These are phyloP conservation scores for Siderastrea siderea DNA, from an alignment of 92 coral and sea anemone species.

Conservation along the genomic window DNA sequence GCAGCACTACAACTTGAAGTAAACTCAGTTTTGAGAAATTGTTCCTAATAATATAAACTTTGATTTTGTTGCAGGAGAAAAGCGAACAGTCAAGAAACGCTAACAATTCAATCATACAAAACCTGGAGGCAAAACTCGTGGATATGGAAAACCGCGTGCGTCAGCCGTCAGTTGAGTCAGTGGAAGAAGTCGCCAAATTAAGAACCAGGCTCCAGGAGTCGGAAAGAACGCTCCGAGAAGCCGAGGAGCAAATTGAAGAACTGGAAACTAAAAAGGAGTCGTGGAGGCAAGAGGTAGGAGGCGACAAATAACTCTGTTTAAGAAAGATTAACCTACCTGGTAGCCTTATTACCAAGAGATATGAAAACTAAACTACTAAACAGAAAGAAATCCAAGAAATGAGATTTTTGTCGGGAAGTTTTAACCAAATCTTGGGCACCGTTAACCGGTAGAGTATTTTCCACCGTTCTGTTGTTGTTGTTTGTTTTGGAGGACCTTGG, in stretches of 20 bases:
- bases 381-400: too few species aligned
- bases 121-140: slow-evolving; percentile 70
- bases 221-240: slow-evolving; percentile 61
- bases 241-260: slow-evolving; percentile 65
- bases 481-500: too few species aligned
- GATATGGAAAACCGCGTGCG: slow-evolving; percentile 75
- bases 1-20: too few species aligned
- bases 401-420: too few species aligned
- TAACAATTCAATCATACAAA: slow-evolving; percentile 62
- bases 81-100: slow-evolving; percentile 61
- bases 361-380: too few species aligned
- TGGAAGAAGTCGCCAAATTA: slow-evolving; percentile 55
- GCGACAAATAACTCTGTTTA: neutral
- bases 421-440: too few species aligned
- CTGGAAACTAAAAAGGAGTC: slow-evolving; percentile 76
- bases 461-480: too few species aligned
- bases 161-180: slow-evolving; percentile 65
- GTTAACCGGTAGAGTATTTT: too few species aligned
- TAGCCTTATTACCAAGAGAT: neutral
- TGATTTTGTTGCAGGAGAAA: slow-evolving; percentile 40
- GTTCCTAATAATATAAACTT: neutral
- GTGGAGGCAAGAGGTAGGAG: slow-evolving; percentile 80
- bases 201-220: slow-evolving; percentile 69
- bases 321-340: too few species aligned
- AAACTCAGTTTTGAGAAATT: too few species aligned